Conservation (phyloP, 2,888 invertebrate genomes). For the Pyrrhosoma nymphula region DNA sequence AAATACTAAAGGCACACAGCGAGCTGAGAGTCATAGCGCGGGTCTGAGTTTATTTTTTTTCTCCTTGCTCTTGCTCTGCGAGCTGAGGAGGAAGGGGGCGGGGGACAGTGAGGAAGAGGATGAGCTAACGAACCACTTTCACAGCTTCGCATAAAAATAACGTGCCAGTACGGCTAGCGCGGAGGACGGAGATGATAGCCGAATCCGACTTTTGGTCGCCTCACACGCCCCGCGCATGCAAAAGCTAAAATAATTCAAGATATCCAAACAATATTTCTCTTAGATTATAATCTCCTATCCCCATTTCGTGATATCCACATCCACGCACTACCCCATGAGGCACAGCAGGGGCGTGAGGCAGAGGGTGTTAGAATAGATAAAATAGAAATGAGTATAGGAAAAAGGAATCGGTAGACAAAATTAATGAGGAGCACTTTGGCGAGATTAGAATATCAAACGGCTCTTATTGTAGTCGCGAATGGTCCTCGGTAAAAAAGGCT, state of each 20-base stretch:
- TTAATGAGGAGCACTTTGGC: too few species aligned
- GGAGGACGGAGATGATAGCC: neutral
- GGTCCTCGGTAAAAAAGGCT: too few species aligned
- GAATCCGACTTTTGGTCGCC: neutral
- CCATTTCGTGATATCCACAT: too few species aligned
- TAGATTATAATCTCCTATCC: too few species aligned
- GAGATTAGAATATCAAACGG: too few species aligned
- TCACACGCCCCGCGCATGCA: neutral
- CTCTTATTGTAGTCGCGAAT: too few species aligned
- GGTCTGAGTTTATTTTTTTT: neutral
- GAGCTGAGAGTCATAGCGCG: neutral
- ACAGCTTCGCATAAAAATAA: conserved; percentile 39
- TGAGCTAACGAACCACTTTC: conserved; percentile 39
- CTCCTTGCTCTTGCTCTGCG: neutral
- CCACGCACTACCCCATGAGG: too few species aligned
- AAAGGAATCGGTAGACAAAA: too few species aligned
- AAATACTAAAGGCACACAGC: neutral
- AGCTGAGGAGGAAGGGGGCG: neutral
- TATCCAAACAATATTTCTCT: neutral
- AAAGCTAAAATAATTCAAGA: neutral
- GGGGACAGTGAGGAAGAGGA: neutral
- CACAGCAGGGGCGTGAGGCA: too few species aligned
- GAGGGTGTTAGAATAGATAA: too few species aligned
- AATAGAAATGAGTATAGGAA: too few species aligned
- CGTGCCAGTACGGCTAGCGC: neutral